Percentiles rank a stretch among this genome's conserved stretches.
These are phyloP conservation scores for Tyrannus savana DNA, from an alignment of 2,113 vertebrate genomes.

Conservation along the genomic window DNA sequence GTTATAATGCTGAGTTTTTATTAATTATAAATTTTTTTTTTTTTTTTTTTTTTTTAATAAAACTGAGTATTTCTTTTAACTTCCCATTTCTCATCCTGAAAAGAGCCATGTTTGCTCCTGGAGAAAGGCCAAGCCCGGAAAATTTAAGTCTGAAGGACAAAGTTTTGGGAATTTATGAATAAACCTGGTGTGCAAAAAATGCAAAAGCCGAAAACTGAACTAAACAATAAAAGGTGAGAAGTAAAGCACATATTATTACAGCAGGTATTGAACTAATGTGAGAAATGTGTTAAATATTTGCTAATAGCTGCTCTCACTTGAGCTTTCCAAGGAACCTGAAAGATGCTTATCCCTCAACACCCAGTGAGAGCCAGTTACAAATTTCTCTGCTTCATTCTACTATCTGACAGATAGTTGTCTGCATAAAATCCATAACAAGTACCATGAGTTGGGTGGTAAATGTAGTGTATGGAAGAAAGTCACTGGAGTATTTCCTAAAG, in stretches of 20 bases:
- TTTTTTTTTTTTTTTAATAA: neutral
- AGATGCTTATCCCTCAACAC: neutral
- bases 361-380: neutral
- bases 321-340: neutral
- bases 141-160: neutral
- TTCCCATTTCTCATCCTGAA: neutral
- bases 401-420: neutral
- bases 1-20: neutral
- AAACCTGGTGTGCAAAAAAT: neutral
- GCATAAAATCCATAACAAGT: neutral
- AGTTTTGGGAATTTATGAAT: neutral
- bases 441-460: neutral
- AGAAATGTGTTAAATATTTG: neutral
- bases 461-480: neutral
- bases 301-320: neutral
- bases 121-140: slow-evolving; percentile 3
- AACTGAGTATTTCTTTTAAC: neutral
- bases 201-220: neutral
- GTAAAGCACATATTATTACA: neutral
- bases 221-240: neutral
- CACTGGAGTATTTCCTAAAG: neutral
- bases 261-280: neutral
- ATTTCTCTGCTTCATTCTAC: neutral
- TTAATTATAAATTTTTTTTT: neutral
- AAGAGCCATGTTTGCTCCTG: neutral